Conservation (phyloP, 2,797 vertebrate species). For the Amblyraja radiata region DNA sequence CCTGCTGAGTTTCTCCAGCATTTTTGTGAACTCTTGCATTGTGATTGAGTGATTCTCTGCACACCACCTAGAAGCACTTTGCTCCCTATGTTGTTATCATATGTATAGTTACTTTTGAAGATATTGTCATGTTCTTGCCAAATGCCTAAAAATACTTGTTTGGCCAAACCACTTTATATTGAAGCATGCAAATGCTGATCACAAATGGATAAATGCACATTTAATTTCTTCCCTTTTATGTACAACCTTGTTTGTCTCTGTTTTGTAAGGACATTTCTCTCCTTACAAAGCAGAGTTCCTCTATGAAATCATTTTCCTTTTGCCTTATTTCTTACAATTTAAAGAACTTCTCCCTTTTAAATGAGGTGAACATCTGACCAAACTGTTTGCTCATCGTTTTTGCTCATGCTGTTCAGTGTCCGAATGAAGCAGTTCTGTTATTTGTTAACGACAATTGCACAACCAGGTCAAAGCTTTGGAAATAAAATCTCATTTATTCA, state of each 20-base stretch:
- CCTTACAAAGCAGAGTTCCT: neutral
- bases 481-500: conserved; percentile 20
- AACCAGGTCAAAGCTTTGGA: conserved; percentile 2
- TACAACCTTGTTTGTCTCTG: neutral
- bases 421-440: conserved; percentile 16
- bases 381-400: neutral
- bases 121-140: conserved; percentile 4
- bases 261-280: neutral
- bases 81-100: neutral
- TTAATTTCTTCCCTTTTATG: neutral
- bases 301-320: neutral
- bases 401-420: neutral
- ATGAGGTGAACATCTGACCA: neutral
- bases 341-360: neutral
- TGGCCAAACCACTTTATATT: neutral
- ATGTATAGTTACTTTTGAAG: neutral
- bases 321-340: neutral
- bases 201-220: conserved; percentile 22
- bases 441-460: neutral
- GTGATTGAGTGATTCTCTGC: neutral
- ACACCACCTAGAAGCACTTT: neutral
- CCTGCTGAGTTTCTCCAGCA: no score
- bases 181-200: neutral
- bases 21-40: no score
- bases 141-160: neutral